Conservation (phyloP, 2,888 invertebrate genomes). For the Torymus aiolomorphi region DNA sequence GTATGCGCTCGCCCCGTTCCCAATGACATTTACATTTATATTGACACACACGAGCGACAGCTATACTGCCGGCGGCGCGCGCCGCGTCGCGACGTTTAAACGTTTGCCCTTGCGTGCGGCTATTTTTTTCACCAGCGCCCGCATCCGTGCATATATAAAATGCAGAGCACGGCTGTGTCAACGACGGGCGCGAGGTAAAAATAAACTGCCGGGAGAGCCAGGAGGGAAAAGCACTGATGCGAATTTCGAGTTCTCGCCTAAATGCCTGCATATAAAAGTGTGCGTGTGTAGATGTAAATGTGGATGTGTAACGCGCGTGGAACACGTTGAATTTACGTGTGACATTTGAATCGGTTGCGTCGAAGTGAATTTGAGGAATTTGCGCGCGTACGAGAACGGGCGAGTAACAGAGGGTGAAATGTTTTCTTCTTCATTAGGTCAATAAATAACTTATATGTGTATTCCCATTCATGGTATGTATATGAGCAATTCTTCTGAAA, state of each 20-base stretch:
- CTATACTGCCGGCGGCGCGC: slow-evolving; percentile 36
- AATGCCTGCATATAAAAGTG: slow-evolving; percentile 17
- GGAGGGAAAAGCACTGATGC: slow-evolving; percentile 26
- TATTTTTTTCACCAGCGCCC: neutral
- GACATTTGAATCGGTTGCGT: too few species aligned
- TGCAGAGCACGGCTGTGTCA: neutral
- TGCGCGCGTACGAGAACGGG: too few species aligned
- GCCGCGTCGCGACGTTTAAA: slow-evolving; percentile 47
- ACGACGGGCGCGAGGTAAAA: neutral
- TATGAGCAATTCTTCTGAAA: too few species aligned
- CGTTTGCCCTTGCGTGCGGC: slow-evolving; percentile 2
- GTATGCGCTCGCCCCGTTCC: slow-evolving; percentile 61
- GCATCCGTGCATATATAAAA: neutral
- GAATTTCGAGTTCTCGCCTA: slow-evolving; percentile 23
- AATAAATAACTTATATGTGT: too few species aligned
- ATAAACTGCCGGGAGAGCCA: slow-evolving; percentile 23
- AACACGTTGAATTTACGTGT: too few species aligned
- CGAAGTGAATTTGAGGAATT: too few species aligned
- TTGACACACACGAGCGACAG: slow-evolving; percentile 64
- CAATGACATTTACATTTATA: slow-evolving; percentile 74
- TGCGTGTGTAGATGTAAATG: too few species aligned
- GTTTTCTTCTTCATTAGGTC: too few species aligned
- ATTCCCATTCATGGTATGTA: too few species aligned
- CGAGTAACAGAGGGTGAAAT: too few species aligned
- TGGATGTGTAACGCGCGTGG: neutral